Evolutionary conservation across 2,797 vertebrate genomes (phyloP).

Genomic region (Neosalanx taihuensis): DNA sequence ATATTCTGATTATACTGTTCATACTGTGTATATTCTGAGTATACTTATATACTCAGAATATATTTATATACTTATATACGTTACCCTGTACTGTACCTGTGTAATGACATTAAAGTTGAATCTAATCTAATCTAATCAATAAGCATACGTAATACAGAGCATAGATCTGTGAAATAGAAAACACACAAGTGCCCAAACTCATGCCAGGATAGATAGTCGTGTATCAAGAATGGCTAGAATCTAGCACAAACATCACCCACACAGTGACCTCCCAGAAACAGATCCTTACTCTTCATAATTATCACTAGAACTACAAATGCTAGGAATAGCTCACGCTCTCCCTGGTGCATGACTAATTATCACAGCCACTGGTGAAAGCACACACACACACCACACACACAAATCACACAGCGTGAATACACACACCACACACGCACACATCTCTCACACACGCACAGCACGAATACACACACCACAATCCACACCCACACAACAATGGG

Average conservation of each 20-base stretch:
- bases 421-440: neutral
- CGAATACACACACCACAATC: slow-evolving; percentile 21
- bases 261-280: neutral
- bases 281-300: slow-evolving; percentile 40
- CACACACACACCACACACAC: neutral
- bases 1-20: neutral
- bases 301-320: slow-evolving; percentile 37
- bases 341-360: slow-evolving; percentile 63
- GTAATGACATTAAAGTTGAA: too few species aligned
- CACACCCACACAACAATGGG: slow-evolving; percentile 2
- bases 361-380: slow-evolving; percentile 29
- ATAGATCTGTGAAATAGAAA: too few species aligned
- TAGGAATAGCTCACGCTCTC: slow-evolving; percentile 57
- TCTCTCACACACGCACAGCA: slow-evolving; percentile 13
- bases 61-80: too few species aligned
- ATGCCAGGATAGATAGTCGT: neutral
- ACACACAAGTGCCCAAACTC: neutral
- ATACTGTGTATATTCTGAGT: neutral
- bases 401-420: too few species aligned
- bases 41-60: neutral
- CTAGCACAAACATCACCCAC: neutral
- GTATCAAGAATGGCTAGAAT: neutral
- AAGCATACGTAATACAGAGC: neutral
- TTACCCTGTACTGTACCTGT: too few species aligned
- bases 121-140: too few species aligned